Conservation (phyloP, 2,888 invertebrate species). For the Odontothrips loti region DNA sequence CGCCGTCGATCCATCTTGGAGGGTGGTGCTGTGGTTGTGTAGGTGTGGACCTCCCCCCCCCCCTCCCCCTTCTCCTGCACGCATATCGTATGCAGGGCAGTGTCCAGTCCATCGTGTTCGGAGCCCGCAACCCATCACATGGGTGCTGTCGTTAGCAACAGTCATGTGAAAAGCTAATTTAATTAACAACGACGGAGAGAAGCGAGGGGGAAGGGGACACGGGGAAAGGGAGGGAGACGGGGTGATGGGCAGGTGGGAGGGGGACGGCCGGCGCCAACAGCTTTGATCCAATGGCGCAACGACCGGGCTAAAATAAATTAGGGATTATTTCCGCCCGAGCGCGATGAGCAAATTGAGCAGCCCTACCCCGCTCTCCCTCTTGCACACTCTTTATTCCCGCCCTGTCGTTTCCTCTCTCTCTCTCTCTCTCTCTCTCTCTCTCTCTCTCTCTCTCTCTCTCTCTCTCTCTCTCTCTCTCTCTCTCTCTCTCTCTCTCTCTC, state of each 20-base stretch:
- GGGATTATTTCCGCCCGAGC: not conserved
- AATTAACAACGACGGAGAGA: not conserved
- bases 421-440: too few relatives aligned
- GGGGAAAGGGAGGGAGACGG: too few relatives aligned
- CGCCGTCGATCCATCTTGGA: too few relatives aligned
- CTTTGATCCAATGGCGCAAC: not conserved
- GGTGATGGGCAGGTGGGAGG: too few relatives aligned
- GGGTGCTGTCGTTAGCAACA: slow-evolving; percentile 1
- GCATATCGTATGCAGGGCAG: too few relatives aligned
- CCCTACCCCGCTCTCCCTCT: too few relatives aligned
- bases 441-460: not conserved
- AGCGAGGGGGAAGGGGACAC: not conserved
- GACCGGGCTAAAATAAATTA: not conserved
- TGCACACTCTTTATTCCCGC: not conserved
- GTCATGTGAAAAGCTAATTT: not conserved
- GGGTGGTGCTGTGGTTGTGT: not conserved
- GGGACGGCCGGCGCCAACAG: too few relatives aligned
- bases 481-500: not conserved
- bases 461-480: not conserved
- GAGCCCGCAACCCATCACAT: not conserved
- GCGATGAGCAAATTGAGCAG: not conserved
- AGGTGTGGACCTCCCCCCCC: not conserved
- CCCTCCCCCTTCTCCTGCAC: too few relatives aligned
- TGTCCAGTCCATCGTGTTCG: too few relatives aligned
- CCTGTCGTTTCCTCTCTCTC: not conserved